Evolutionary conservation across 2,113 vertebrate genomes (phyloP).

Genomic region (Brevimyrus niger): DNA sequence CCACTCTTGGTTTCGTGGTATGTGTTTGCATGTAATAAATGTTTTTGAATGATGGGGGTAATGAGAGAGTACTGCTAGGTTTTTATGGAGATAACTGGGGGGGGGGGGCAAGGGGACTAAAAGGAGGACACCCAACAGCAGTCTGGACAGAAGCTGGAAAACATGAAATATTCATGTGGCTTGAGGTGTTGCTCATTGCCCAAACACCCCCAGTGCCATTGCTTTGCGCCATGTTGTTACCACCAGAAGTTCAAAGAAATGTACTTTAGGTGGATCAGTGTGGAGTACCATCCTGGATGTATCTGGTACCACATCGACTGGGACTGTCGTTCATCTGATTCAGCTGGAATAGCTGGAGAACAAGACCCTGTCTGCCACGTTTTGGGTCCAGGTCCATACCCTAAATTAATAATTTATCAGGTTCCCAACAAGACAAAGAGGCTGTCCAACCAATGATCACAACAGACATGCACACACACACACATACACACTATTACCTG

Average conservation of each 20-base stretch:
- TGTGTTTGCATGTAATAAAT: neutral
- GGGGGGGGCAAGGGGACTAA: neutral
- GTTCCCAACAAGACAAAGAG: neutral
- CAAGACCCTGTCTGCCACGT: neutral
- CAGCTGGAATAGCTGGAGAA: neutral
- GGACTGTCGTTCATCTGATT: neutral
- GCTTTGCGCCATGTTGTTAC: neutral
- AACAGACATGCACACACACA: neutral
- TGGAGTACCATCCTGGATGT: neutral
- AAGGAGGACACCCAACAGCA: neutral
- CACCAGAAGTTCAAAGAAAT: neutral
- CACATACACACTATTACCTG: neutral
- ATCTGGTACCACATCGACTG: neutral
- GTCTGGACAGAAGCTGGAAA: neutral
- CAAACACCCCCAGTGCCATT: neutral
- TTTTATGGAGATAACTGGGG: neutral
- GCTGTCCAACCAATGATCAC: neutral
- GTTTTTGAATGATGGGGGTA: neutral
- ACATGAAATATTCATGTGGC: neutral
- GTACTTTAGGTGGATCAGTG: neutral
- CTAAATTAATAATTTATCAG: neutral
- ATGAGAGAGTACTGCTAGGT: neutral
- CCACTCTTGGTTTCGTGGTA: neutral
- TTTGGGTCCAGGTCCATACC: neutral
- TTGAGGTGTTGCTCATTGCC: neutral